Conservation (phyloP, 2,888 invertebrate species). For the Acronicta leporina region DNA sequence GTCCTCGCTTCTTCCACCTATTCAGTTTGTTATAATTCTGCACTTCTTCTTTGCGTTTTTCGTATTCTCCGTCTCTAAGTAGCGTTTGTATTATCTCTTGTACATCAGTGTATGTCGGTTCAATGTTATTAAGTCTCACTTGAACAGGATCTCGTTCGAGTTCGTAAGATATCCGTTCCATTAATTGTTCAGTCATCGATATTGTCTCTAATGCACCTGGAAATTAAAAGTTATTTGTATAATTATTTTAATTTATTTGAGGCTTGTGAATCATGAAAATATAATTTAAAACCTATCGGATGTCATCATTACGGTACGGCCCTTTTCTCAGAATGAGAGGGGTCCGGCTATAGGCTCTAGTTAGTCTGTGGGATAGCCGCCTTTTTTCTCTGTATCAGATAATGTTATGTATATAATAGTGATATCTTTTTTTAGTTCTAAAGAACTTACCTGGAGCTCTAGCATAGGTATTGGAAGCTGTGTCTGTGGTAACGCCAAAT, state of each 20-base stretch:
- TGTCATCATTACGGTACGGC: no score
- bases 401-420: no score
- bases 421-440: no score
- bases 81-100: conserved; percentile 67
- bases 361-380: no score
- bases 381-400: no score
- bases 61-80: conserved; percentile 83
- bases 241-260: background rate
- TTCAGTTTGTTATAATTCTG: conserved; percentile 91
- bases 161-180: conserved; percentile 90
- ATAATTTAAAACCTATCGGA: no score
- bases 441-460: conserved; percentile 90
- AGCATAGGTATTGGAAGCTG: conserved; percentile 90
- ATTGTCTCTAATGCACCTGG: conserved; percentile 91
- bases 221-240: conserved; percentile 15
- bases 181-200: conserved; percentile 89
- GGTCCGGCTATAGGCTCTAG: no score
- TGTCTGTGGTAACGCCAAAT: conserved; percentile 89
- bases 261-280: no score
- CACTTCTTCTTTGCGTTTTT: conserved; percentile 86
- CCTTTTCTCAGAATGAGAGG: no score
- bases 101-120: conserved; percentile 80
- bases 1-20: conserved; percentile 93
- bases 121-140: conserved; percentile 77
- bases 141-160: conserved; percentile 88